Evolutionary conservation across 1,140 invertebrate species (phyloP).

Genomic region (Hypsibius dujardini): DNA sequence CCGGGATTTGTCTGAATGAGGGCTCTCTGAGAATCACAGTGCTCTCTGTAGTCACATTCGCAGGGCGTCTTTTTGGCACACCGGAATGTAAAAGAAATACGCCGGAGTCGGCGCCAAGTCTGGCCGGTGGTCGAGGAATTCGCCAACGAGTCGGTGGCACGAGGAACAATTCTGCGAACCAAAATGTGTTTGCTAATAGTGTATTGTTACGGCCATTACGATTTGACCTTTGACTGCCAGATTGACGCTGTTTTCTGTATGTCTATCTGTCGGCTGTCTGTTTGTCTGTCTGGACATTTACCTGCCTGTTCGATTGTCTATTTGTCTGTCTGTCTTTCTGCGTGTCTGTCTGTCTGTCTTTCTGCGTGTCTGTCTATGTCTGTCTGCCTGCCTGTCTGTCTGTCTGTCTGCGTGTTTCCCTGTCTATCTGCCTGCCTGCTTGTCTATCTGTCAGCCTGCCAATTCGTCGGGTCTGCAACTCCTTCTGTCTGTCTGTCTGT

Average conservation of each 20-base stretch:
- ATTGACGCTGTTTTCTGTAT: too few relatives aligned
- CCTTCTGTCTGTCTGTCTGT: neutral
- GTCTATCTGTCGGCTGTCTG: too few relatives aligned
- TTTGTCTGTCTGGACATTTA: too few relatives aligned
- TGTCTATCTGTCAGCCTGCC: too few relatives aligned
- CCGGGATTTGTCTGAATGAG: constrained; percentile 17
- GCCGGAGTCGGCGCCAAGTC: constrained; percentile 39
- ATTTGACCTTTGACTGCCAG: neutral
- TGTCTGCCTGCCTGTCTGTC: too few relatives aligned
- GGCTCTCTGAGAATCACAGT: constrained; percentile 41
- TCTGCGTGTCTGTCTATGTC: too few relatives aligned
- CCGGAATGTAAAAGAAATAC: constrained; percentile 76
- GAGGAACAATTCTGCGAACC: constrained; percentile 55
- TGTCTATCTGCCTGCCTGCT: too few relatives aligned
- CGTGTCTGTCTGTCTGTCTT: too few relatives aligned
- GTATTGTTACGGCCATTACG: constrained; percentile 19
- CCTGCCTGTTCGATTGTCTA: too few relatives aligned
- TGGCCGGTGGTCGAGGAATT: constrained; percentile 35
- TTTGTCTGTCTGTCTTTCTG: too few relatives aligned
- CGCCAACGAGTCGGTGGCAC: constrained; percentile 57
- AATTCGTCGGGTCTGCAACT: too few relatives aligned
- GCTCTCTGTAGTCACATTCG: constrained; percentile 38
- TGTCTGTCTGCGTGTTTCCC: too few relatives aligned
- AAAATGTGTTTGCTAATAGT: constrained; percentile 18
- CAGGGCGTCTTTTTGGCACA: constrained; percentile 45